Percentiles rank a stretch among this genome's conserved stretches.
phyloP scores from a whole-genome alignment of 2,113 vertebrate genomes.

The Mandrillus leucophaeus region DNA sequence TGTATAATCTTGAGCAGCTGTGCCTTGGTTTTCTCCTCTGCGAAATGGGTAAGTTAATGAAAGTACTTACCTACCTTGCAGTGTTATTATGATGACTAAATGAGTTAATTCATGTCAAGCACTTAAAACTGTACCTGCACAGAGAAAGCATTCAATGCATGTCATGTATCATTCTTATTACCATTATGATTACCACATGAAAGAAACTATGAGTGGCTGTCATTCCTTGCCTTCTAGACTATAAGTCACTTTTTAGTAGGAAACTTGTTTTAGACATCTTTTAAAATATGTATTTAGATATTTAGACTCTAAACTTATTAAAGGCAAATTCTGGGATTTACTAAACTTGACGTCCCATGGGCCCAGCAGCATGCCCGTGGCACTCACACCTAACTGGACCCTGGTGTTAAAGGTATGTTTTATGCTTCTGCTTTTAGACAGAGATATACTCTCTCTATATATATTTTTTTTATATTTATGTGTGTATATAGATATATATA shows the following conservation, averaged over 20 bases:
- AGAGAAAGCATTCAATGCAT: background rate
- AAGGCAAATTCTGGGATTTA: background rate
- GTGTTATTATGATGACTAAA: background rate
- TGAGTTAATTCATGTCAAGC: background rate
- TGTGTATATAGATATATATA: too few species aligned
- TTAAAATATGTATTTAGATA: background rate
- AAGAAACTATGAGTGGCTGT: background rate
- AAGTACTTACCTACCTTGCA: background rate
- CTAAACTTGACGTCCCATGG: fast-evolving
- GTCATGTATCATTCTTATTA: fast-evolving
- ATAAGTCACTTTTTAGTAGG: background rate
- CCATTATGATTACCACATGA: background rate
- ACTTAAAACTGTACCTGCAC: too few species aligned
- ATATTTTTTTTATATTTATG: too few species aligned
- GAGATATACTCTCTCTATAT: too few species aligned
- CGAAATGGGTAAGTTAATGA: background rate
- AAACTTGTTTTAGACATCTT: background rate
- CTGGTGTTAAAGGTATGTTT: slow-evolving; percentile 58
- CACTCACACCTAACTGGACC: background rate
- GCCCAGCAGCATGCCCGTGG: background rate
- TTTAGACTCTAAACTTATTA: background rate
- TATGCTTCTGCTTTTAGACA: slow-evolving; percentile 65
- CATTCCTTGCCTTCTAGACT: background rate
- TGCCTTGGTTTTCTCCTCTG: background rate
- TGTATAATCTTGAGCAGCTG: background rate